Base-by-base conservation (phyloP, 2,888 invertebrate genomes). In the Heliconius charithonia region DNA sequence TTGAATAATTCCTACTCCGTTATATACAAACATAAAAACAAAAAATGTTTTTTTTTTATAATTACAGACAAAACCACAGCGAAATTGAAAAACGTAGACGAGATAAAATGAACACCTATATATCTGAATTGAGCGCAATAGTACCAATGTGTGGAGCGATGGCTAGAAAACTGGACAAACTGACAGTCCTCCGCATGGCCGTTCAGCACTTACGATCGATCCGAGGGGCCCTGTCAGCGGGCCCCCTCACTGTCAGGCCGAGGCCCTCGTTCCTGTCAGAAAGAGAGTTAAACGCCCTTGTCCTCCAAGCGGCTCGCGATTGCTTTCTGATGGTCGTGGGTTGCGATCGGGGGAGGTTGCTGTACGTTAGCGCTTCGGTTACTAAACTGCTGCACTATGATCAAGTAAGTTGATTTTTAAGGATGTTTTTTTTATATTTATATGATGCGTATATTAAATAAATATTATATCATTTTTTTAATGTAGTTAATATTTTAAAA, bases 101-200 rank as follows among this genome's bases (percentile, higher is more conserved):
- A 51, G 98, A 99, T 91, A 99, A 99, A 93, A 99, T 99, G 98
- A 99, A 99, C 94, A 98, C 97, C 0, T 98, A 98, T 92, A 99
- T 99, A 85, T 96, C 97, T 4, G 98, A 99, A 90, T 91, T 99
- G 79, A 97, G 98, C 75, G 95, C 97, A 2, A 97, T 99, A 96
- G 96, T 99, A 29, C 99, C 99, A 0, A 98, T 98, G 98, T 99
- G 99, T 89, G 97, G 97, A 85, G 98, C 98, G 6, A 98, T 98
- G 97, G 97, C 98, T 56, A 95, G 98, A 77, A 99, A 99, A 93
- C 93, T 99, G 86, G 99, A 99, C 93, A 99, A 99, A 92, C 94
- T 99, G 84, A 99, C 98, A 0, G 97, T 97, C 41, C 94, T 99
- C 41, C 95, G 98, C 4, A 98, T 99, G 98, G 98, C 98, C 0